phyloP scores from a whole-genome alignment of 2,113 vertebrate species.

The Dicentrarchus labrax region DNA sequence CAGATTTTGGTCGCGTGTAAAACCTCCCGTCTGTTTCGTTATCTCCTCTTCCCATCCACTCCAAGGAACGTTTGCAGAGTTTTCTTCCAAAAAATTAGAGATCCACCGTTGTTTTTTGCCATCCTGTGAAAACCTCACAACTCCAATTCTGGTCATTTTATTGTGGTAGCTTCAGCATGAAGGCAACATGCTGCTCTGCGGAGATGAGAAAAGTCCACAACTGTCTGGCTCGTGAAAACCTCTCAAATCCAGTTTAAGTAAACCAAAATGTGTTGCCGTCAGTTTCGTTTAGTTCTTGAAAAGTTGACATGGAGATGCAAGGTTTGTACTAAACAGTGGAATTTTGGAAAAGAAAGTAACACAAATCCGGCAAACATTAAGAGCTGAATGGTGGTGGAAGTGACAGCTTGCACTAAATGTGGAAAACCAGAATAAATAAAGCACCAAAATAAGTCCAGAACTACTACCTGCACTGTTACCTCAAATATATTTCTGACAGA shows the following conservation, averaged over 20 bases:
- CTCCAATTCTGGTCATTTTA: constrained; percentile 27
- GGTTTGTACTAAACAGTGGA: constrained; percentile 42
- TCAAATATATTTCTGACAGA: background rate
- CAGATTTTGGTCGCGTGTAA: constrained; percentile 61
- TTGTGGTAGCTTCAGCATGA: background rate
- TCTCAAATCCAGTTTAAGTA: constrained; percentile 17
- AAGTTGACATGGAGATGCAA: constrained; percentile 28
- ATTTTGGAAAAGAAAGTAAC: constrained; percentile 21
- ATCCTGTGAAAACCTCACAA: constrained; percentile 44
- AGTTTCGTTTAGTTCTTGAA: constrained; percentile 27
- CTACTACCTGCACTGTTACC: background rate
- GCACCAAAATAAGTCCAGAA: background rate
- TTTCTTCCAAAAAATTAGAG: constrained; percentile 54
- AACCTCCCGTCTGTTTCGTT: constrained; percentile 75
- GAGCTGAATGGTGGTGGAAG: constrained; percentile 34
- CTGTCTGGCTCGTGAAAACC: constrained; percentile 29
- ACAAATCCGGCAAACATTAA: constrained; percentile 45
- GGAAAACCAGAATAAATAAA: constrained; percentile 26
- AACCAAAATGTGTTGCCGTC: constrained; percentile 37
- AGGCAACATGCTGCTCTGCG: constrained; percentile 22
- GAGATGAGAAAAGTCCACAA: constrained; percentile 47
- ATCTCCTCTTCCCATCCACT: constrained; percentile 69
- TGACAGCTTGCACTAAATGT: constrained; percentile 53
- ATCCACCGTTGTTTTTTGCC: constrained; percentile 31
- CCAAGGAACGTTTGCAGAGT: constrained; percentile 59